These are phyloP conservation scores for Neoitamus cyanurus DNA, from an alignment of 2,888 invertebrate species.

Conservation along the genomic window DNA sequence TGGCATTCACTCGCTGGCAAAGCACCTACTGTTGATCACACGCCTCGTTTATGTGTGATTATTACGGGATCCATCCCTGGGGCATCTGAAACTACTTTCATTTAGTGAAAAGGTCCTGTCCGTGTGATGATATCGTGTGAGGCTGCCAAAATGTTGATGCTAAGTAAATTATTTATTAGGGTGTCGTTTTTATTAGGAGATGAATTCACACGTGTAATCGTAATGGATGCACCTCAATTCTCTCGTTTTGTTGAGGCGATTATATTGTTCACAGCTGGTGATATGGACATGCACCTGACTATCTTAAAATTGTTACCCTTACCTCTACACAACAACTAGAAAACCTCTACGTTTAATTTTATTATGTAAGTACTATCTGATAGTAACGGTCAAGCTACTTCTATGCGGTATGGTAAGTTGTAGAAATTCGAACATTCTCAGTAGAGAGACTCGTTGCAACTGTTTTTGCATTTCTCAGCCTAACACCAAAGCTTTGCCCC, in stretches of 20 bases:
- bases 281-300: too few relatives aligned
- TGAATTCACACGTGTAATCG: neutral
- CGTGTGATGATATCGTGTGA: neutral
- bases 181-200: neutral
- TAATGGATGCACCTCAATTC: neutral
- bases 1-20: neutral
- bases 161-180: neutral
- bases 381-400: too few relatives aligned
- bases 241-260: neutral
- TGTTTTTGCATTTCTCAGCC: too few relatives aligned
- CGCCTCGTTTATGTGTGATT: slow-evolving; percentile 26
- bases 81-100: neutral
- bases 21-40: neutral
- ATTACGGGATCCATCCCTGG: neutral
- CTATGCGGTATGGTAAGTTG: too few relatives aligned
- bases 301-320: too few relatives aligned
- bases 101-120: neutral
- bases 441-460: too few relatives aligned
- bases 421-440: too few relatives aligned
- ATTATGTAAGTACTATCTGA: too few relatives aligned
- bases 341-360: too few relatives aligned
- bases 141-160: neutral
- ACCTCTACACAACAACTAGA: too few relatives aligned
- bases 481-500: too few relatives aligned
- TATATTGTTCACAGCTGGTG: neutral